Evolutionary conservation across 2,797 vertebrate species (phyloP).

Genomic region (Halcyon leucocephala): DNA sequence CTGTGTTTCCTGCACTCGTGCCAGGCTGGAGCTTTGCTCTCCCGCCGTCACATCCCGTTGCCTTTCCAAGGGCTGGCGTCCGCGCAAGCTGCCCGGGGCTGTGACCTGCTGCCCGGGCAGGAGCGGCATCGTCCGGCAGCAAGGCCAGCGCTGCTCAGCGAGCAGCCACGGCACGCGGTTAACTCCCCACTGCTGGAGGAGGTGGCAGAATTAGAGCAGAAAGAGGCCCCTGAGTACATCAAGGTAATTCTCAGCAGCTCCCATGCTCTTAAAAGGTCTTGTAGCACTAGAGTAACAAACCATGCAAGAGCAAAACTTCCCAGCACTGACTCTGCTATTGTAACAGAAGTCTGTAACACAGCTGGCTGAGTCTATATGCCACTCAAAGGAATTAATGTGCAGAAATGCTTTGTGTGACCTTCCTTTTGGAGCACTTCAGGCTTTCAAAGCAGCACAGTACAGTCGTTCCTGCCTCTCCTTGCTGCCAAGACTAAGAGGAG

Average conservation of each 20-base stretch:
- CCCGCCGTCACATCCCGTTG: fast-evolving
- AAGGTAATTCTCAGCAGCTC: neutral
- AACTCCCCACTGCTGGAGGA: neutral
- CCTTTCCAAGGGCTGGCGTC: neutral
- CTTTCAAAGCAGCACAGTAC: neutral
- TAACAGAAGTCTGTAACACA: neutral
- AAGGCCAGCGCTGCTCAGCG: fast-evolving
- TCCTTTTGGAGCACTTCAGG: neutral
- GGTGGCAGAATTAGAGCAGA: neutral
- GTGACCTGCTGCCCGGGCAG: neutral
- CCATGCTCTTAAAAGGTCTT: neutral
- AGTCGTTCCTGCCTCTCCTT: neutral
- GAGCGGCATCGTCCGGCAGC: neutral
- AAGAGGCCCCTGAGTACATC: neutral
- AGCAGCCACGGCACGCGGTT: neutral
- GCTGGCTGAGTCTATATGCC: neutral
- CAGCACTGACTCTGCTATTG: neutral
- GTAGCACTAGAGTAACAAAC: neutral
- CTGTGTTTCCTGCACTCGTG: neutral
- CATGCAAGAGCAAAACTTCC: neutral
- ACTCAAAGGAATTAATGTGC: neutral
- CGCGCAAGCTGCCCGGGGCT: fast-evolving
- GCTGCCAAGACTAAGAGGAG: neutral
- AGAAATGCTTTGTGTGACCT: neutral
- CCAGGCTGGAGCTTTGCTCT: neutral